phyloP scores from a whole-genome alignment of 2,888 invertebrate species.

The Chydorus sphaericus region DNA sequence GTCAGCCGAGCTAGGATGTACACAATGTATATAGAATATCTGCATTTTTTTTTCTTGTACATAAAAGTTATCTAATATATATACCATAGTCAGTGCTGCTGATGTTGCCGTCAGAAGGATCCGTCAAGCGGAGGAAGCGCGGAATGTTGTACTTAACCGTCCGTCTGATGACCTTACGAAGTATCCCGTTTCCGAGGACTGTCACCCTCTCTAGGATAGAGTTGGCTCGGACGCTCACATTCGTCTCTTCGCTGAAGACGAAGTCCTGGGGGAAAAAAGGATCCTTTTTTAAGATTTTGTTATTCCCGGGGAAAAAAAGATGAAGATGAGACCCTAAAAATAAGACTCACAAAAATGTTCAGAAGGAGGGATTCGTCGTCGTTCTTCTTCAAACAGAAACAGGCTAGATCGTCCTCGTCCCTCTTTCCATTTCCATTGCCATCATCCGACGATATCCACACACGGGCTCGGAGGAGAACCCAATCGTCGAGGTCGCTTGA shows the following conservation, averaged over 20 bases:
- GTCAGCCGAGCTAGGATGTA: not conserved
- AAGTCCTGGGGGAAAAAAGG: not conserved
- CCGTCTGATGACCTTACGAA: not conserved
- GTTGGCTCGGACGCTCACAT: not conserved
- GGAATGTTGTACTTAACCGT: slow-evolving; percentile 5
- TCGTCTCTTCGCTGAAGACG: not conserved
- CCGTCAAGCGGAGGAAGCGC: not conserved
- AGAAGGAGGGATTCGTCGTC: not conserved
- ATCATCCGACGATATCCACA: not conserved
- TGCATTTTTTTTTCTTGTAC: no score
- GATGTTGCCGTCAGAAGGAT: not conserved
- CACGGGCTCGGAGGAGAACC: not conserved
- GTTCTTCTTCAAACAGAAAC: not conserved
- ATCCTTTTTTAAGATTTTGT: not conserved
- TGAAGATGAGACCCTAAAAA: no score
- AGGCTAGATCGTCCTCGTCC: not conserved
- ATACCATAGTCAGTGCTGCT: not conserved
- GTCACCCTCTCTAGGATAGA: not conserved
- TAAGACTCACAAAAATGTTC: not conserved
- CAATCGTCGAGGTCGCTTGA: slow-evolving; percentile 1
- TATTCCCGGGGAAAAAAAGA: no score
- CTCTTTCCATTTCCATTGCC: not conserved
- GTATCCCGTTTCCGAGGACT: not conserved
- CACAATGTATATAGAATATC: no score
- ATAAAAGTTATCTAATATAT: no score